Evolutionary conservation across 92 coral and sea anemone species (phyloP).

Genomic region (Galaxea fascicularis): DNA sequence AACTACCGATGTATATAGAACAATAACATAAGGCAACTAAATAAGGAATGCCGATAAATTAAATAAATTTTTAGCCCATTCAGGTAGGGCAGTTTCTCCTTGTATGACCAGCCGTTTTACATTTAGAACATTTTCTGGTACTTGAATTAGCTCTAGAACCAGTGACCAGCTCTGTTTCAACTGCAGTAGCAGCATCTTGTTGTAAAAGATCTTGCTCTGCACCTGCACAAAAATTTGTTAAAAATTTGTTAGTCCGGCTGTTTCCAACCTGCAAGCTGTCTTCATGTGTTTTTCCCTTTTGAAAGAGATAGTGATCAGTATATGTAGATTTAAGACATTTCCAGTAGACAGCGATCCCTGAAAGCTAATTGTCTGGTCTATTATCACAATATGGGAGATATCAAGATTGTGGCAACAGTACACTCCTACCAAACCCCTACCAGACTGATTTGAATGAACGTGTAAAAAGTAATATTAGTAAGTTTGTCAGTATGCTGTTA

Average conservation of each 20-base stretch:
- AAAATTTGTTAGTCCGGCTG: not conserved
- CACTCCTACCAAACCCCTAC: not conserved
- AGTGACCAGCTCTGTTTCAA: not conserved
- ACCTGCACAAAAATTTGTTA: no score
- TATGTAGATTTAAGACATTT: constrained; percentile 4
- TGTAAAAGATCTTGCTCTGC: constrained; percentile 15
- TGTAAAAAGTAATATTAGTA: not conserved
- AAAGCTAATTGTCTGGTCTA: not conserved
- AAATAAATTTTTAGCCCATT: not conserved
- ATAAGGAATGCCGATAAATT: not conserved
- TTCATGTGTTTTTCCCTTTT: not conserved
- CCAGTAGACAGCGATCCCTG: not conserved
- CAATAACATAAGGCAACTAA: no score
- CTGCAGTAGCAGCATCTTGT: constrained; percentile 17
- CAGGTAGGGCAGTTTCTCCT: constrained; percentile 14
- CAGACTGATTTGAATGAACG: not conserved
- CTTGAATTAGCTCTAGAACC: constrained; percentile 11
- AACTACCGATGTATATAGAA: no score
- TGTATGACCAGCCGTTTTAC: constrained; percentile 17
- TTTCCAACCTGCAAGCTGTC: not conserved
- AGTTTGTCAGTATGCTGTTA: not conserved
- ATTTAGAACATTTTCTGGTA: constrained; percentile 16
- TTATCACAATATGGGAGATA: not conserved
- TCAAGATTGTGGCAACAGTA: not conserved
- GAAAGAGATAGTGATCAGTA: not conserved